Conservation (phyloP, 2,113 vertebrate species). For the Prinia subflava region DNA sequence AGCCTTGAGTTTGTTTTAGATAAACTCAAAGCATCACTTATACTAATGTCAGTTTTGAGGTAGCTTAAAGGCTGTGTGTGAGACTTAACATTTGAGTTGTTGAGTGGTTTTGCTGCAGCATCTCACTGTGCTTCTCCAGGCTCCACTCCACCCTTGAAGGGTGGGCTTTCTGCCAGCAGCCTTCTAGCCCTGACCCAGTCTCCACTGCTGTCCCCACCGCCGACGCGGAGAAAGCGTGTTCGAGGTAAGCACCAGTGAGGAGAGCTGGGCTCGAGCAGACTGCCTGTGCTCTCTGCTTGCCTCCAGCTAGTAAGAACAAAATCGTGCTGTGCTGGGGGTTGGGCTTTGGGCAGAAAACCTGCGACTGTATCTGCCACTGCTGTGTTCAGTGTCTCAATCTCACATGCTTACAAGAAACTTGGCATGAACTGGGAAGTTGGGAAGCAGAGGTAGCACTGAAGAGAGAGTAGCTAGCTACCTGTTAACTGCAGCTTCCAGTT, state of each 20-base stretch:
- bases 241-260: slow-evolving; percentile 49
- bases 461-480: neutral
- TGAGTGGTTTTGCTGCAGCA: neutral
- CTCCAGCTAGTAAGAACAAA: neutral
- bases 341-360: neutral
- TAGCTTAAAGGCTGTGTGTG: neutral
- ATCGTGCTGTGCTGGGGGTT: neutral
- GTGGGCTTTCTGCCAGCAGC: slow-evolving; percentile 78
- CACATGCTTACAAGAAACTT: fast-evolving
- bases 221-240: slow-evolving; percentile 30
- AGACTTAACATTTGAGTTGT: neutral
- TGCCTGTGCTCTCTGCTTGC: neutral
- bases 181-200: slow-evolving; percentile 90
- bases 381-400: neutral
- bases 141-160: slow-evolving; percentile 72
- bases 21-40: neutral
- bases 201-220: slow-evolving; percentile 79
- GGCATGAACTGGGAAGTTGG: neutral
- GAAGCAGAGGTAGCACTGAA: neutral
- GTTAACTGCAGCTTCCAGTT: neutral
- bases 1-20: neutral
- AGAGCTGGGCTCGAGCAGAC: neutral
- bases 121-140: slow-evolving; percentile 51
- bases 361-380: neutral
- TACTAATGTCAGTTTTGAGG: neutral